These are phyloP conservation scores for Muntiacus reevesi DNA, from an alignment of 2,113 vertebrate genomes.

Conservation along the genomic window DNA sequence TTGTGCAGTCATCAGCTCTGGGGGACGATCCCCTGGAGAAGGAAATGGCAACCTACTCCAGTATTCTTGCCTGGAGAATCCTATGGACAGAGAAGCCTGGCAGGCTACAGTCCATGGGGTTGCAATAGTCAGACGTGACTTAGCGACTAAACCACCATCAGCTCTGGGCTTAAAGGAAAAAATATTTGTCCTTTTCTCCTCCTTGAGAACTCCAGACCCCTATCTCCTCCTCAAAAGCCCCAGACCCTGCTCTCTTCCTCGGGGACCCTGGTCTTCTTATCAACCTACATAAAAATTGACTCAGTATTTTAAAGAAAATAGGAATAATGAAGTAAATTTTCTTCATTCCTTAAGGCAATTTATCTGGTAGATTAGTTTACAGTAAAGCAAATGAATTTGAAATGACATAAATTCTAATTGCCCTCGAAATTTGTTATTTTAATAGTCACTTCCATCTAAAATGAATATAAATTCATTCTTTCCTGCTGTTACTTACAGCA, in stretches of 20 bases:
- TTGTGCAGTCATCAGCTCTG: neutral
- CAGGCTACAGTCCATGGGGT: too few species aligned
- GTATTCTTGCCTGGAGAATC: too few species aligned
- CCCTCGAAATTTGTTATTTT: neutral
- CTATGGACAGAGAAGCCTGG: too few species aligned
- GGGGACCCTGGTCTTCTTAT: accelerated
- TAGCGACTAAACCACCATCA: too few species aligned
- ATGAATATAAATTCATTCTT: neutral
- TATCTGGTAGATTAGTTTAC: neutral
- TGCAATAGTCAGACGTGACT: too few species aligned
- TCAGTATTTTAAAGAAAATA: neutral
- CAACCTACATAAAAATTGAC: neutral
- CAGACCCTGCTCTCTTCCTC: neutral
- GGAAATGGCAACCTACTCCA: too few species aligned
- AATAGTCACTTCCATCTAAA: neutral
- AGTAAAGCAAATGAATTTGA: constrained; percentile 21
- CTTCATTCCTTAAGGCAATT: neutral
- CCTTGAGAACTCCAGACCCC: neutral
- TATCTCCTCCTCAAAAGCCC: neutral
- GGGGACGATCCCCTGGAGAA: neutral
- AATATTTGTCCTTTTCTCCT: neutral
- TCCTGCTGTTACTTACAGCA: neutral
- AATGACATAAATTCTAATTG: neutral
- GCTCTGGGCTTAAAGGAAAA: neutral
- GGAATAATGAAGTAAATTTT: neutral